A percentile compares a stretch with the other conserved stretches of the same genome.
phyloP scores from a whole-genome alignment of 2,797 vertebrate species.

The Pitangus sulphuratus region DNA sequence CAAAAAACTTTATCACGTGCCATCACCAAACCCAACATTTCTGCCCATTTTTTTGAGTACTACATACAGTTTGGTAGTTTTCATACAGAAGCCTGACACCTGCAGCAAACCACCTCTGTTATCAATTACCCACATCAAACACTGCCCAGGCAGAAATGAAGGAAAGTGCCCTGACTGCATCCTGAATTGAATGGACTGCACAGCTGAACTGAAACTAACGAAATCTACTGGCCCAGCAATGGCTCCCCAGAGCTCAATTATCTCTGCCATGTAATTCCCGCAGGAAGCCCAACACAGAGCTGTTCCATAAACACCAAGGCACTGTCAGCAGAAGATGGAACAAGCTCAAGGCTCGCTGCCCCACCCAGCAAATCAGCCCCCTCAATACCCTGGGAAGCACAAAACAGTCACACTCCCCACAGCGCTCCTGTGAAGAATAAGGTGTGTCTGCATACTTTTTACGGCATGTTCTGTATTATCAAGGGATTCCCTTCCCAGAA shows the following conservation, averaged over 20 bases:
- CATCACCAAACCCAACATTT: not conserved
- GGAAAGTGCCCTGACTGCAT: not conserved
- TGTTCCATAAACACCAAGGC: not conserved
- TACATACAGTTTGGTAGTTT: not conserved
- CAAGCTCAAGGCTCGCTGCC: not conserved
- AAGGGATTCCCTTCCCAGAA: not conserved
- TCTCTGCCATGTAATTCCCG: not conserved
- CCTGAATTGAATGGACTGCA: not conserved
- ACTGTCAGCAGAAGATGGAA: not conserved
- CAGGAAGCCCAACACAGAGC: not conserved
- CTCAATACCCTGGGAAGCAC: not conserved
- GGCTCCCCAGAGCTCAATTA: not conserved
- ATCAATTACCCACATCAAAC: not conserved
- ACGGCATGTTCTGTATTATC: not conserved
- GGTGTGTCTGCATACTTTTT: not conserved
- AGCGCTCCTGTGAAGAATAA: not conserved
- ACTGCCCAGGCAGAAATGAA: not conserved
- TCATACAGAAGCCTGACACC: not conserved
- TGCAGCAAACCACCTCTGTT: not conserved
- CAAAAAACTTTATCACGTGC: not conserved
- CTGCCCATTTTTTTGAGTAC: not conserved
- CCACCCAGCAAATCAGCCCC: not conserved
- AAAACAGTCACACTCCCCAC: not conserved
- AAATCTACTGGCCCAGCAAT: not conserved
- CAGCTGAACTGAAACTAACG: not conserved